These are phyloP conservation scores for Macrophya alboannulata DNA, from an alignment of 2,888 invertebrate species.

Conservation along the genomic window DNA sequence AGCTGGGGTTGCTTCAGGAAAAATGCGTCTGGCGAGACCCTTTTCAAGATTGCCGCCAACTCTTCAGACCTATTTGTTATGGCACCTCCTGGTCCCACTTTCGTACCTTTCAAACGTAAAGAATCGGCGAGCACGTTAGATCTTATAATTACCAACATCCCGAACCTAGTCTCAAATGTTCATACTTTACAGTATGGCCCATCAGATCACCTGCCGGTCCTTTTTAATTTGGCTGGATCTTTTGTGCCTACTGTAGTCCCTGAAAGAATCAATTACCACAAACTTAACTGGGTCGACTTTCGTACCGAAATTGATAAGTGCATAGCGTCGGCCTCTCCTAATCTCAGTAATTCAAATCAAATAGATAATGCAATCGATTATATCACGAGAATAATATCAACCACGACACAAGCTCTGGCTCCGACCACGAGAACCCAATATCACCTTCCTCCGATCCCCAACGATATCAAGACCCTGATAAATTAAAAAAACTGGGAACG, in stretches of 20 bases:
- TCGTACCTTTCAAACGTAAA: constrained; percentile 62
- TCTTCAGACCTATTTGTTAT: constrained; percentile 60
- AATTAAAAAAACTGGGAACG: constrained; percentile 56
- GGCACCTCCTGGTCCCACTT: constrained; percentile 63
- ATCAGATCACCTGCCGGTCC: constrained; percentile 66
- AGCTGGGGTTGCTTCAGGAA: constrained; percentile 62
- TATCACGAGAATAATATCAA: no score
- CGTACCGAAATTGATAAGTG: no score
- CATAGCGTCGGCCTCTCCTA: no score
- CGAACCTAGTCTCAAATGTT: constrained; percentile 58
- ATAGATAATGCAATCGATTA: no score
- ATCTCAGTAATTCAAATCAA: no score
- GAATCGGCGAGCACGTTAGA: constrained; percentile 66
- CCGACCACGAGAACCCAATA: not conserved
- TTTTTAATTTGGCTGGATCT: constrained; percentile 57
- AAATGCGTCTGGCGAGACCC: constrained; percentile 61
- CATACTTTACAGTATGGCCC: constrained; percentile 61
- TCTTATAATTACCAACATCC: constrained; percentile 66
- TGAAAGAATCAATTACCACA: constrained; percentile 56
- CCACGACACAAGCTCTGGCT: constrained; percentile 29
- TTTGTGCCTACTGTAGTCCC: not conserved
- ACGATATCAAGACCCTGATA: constrained; percentile 46
- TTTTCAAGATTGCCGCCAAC: not conserved
- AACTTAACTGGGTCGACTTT: constrained; percentile 62
- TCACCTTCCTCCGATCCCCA: constrained; percentile 36